A percentile compares a stretch with the other conserved stretches of the same genome.
Evolutionary conservation across 2,888 invertebrate species (phyloP).

Genomic region (Ophioninae sp.): DNA sequence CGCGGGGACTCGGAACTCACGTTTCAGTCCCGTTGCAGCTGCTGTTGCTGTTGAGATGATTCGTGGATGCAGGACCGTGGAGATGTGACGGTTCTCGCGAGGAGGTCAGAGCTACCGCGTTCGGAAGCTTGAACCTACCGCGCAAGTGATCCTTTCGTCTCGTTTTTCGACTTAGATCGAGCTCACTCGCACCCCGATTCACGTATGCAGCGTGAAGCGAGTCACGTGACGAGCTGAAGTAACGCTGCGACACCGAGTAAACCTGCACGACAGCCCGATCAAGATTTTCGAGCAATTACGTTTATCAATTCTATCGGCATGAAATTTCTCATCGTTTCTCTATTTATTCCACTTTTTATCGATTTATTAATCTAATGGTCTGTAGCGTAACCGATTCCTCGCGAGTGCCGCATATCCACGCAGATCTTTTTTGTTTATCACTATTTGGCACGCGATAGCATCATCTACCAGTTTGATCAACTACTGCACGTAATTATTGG

Average conservation of each 20-base stretch:
- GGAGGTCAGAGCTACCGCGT: conserved; percentile 85
- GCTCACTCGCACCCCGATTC: conserved; percentile 87
- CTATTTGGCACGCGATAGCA: neutral
- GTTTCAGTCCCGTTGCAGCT: conserved; percentile 87
- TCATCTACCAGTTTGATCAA: neutral
- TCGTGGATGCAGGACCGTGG: conserved; percentile 83
- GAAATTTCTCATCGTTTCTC: neutral
- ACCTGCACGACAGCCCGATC: conserved; percentile 74
- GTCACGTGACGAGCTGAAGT: conserved; percentile 88
- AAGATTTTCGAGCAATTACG: conserved; percentile 56
- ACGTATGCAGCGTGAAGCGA: conserved; percentile 88
- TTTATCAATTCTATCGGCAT: neutral
- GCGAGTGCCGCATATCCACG: conserved; percentile 52
- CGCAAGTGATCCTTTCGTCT: conserved; percentile 85
- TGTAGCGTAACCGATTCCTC: conserved; percentile 38
- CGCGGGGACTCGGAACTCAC: conserved; percentile 78
- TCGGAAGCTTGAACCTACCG: conserved; percentile 85
- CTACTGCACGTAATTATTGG: neutral
- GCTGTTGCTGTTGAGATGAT: conserved; percentile 84
- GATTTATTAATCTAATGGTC: neutral
- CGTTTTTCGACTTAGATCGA: conserved; percentile 89
- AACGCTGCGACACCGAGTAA: conserved; percentile 83
- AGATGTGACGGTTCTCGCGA: conserved; percentile 89
- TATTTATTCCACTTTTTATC: neutral
- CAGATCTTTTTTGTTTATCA: neutral